These are phyloP conservation scores for Sorex maritimensis DNA, from an alignment of 2,797 vertebrate genomes.

Conservation along the genomic window DNA sequence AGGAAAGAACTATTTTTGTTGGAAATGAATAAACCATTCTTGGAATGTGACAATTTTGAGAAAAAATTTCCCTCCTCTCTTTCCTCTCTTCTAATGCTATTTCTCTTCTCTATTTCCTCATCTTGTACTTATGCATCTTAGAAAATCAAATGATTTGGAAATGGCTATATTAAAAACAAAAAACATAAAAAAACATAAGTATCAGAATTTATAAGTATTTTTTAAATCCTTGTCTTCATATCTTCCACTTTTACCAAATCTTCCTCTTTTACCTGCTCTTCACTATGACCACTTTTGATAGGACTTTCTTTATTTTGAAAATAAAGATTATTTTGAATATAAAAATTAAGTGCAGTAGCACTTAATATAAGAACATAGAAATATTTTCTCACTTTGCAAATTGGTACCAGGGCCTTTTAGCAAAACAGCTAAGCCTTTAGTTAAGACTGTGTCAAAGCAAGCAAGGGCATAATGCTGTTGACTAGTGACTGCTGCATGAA, in stretches of 20 bases:
- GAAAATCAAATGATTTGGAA: slow-evolving; percentile 3
- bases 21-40: slow-evolving; percentile 14
- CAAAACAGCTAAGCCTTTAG: not conserved
- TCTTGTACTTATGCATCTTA: not conserved
- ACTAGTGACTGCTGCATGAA: slow-evolving; percentile 26
- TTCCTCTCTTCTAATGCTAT: not conserved
- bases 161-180: slow-evolving; percentile 17
- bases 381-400: not conserved
- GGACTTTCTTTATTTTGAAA: slow-evolving; percentile 16
- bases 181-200: not conserved
- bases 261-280: not conserved
- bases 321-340: too few relatives aligned
- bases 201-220: not conserved
- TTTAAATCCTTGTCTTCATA: not conserved
- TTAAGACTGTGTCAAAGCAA: slow-evolving; percentile 10
- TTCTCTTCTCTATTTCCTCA: not conserved
- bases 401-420: not conserved
- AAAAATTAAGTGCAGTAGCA: not conserved
- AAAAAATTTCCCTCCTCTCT: not conserved
- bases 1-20: not conserved
- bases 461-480: not conserved
- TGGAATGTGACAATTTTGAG: not conserved
- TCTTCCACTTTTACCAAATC: not conserved
- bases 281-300: not conserved
- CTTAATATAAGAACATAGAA: not conserved